Conservation (phyloP, 2,888 invertebrate species). For the Pollenia griseotomentosa region DNA sequence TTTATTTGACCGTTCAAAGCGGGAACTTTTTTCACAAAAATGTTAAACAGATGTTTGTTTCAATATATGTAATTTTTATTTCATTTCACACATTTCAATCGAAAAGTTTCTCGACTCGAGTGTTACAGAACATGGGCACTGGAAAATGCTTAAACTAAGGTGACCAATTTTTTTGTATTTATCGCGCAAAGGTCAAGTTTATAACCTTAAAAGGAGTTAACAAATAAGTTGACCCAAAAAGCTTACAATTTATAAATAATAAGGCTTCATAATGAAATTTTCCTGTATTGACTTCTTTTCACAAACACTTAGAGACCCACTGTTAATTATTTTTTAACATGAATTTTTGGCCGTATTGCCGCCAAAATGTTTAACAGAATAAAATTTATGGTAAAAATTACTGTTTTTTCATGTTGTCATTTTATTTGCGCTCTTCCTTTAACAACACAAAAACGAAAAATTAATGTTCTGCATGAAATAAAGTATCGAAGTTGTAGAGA, state of each 20-base stretch:
- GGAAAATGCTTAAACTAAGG: too few relatives aligned
- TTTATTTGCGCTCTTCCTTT: slow-evolving; percentile 40
- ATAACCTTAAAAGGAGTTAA: too few relatives aligned
- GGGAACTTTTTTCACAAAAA: too few relatives aligned
- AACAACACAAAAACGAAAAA: slow-evolving; percentile 52
- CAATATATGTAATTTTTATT: too few relatives aligned
- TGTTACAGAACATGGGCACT: too few relatives aligned
- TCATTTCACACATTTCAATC: too few relatives aligned
- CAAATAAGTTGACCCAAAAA: too few relatives aligned
- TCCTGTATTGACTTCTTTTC: background rate
- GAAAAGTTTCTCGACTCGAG: too few relatives aligned
- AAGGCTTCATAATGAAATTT: background rate
- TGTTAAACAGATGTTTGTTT: too few relatives aligned
- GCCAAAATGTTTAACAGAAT: slow-evolving; percentile 60
- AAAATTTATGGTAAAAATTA: slow-evolving; percentile 65
- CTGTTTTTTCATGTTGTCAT: slow-evolving; percentile 27
- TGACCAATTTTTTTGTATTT: too few relatives aligned
- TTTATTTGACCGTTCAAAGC: too few relatives aligned
- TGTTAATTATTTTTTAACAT: background rate
- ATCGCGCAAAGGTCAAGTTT: too few relatives aligned
- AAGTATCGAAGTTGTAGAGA: slow-evolving; percentile 57
- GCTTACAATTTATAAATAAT: background rate
- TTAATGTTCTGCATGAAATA: slow-evolving; percentile 71
- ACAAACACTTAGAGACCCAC: background rate
- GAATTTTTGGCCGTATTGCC: slow-evolving; percentile 53